phyloP scores from a whole-genome alignment of 2,888 invertebrate species.

The Petrolisthes manimaculis region DNA sequence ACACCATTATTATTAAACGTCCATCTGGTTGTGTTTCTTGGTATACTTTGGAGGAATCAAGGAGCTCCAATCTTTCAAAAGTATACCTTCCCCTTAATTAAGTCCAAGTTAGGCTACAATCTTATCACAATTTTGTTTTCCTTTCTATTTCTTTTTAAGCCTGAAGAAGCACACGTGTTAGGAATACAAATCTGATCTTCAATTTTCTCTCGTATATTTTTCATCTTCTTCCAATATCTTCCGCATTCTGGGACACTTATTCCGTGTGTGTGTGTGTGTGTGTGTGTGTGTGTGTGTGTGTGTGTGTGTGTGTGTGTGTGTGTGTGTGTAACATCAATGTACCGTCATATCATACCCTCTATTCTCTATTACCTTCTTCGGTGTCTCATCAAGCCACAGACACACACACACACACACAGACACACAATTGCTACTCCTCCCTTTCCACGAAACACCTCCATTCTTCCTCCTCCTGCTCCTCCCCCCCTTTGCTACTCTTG shows the following conservation, averaged over 20 bases:
- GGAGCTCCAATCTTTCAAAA: too few species aligned
- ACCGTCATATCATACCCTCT: too few species aligned
- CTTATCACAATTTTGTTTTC: background rate
- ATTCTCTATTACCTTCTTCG: too few species aligned
- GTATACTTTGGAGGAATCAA: too few species aligned
- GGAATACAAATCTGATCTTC: background rate
- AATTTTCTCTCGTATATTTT: background rate
- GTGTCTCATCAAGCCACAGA: too few species aligned
- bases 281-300: conserved; percentile 34
- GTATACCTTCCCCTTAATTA: too few species aligned
- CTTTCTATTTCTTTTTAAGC: background rate
- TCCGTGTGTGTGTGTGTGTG: conserved; percentile 7
- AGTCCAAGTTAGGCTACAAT: too few species aligned
- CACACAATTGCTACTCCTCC: background rate
- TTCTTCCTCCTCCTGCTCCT: background rate
- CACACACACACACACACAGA: too few species aligned
- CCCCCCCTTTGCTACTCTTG: background rate
- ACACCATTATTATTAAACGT: too few species aligned
- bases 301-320: conserved; percentile 22
- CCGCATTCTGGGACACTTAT: background rate
- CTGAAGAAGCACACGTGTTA: background rate
- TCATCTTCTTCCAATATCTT: background rate
- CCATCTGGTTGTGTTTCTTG: too few species aligned
- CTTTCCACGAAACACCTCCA: background rate
- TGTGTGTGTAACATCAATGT: conserved; percentile 20